These are phyloP conservation scores for Hemibagrus wyckioides DNA, from an alignment of 2,113 vertebrate species.

Conservation along the genomic window DNA sequence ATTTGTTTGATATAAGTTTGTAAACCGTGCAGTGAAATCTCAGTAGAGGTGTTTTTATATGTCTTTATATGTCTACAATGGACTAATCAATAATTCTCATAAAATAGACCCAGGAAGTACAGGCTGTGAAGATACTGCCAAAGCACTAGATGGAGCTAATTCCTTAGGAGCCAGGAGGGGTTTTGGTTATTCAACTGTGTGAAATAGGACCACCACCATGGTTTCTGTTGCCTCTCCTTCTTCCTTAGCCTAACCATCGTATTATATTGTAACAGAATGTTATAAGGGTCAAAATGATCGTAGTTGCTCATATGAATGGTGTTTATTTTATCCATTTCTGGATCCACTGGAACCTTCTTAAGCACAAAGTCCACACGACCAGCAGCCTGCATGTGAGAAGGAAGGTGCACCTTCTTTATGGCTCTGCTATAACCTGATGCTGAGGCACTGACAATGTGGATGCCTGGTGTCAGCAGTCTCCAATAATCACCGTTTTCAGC, in stretches of 20 bases:
- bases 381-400: constrained; percentile 74
- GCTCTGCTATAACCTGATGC: constrained; percentile 80
- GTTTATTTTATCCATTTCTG: constrained; percentile 50
- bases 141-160: constrained; percentile 49
- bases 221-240: constrained; percentile 75
- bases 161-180: constrained; percentile 88
- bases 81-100: neutral
- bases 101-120: neutral
- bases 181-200: constrained; percentile 69
- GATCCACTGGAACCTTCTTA: constrained; percentile 58
- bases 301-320: constrained; percentile 54
- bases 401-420: constrained; percentile 84
- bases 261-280: constrained; percentile 73
- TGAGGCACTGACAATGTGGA: constrained; percentile 78
- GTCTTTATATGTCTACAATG: neutral
- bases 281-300: constrained; percentile 71
- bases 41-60: neutral
- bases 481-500: constrained; percentile 91
- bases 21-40: neutral
- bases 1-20: neutral
- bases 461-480: constrained; percentile 84
- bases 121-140: neutral
- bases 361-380: constrained; percentile 89
- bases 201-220: constrained; percentile 97
- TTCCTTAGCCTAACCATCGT: constrained; percentile 49